phyloP scores from a whole-genome alignment of 2,797 vertebrate species.

The Trachops cirrhosus region DNA sequence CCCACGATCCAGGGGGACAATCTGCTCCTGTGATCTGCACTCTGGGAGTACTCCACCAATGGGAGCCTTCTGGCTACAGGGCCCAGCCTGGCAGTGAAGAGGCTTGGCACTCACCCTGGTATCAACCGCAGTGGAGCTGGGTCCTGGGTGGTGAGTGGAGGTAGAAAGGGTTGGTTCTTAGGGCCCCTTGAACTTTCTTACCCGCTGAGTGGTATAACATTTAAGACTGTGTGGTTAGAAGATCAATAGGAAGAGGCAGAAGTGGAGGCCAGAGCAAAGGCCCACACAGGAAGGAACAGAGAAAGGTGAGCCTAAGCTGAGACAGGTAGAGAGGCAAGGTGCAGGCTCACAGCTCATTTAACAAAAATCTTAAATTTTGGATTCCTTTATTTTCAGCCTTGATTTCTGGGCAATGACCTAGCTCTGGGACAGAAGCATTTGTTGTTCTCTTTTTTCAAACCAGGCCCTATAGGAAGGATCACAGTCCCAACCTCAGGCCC shows the following conservation, averaged over 20 bases:
- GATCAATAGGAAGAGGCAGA: not conserved
- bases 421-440: constrained; percentile 31
- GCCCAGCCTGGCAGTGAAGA: not conserved
- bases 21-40: constrained; percentile 20
- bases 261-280: not conserved
- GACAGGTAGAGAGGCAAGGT: not conserved
- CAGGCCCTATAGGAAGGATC: not conserved
- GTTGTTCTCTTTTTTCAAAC: constrained; percentile 16
- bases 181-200: not conserved
- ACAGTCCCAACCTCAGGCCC: not conserved
- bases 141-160: not conserved
- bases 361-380: constrained; percentile 19
- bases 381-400: constrained; percentile 67
- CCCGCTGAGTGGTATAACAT: not conserved
- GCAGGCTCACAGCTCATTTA: constrained; percentile 4
- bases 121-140: not conserved
- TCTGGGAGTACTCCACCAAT: not conserved
- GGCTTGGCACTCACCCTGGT: not conserved
- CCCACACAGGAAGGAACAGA: not conserved
- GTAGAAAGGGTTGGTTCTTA: not conserved
- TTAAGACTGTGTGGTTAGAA: not conserved
- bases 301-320: not conserved
- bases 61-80: not conserved
- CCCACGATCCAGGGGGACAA: not conserved
- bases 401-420: constrained; percentile 25